These are phyloP conservation scores for Molossus molossus DNA, from an alignment of 2,797 vertebrate species.

Conservation along the genomic window DNA sequence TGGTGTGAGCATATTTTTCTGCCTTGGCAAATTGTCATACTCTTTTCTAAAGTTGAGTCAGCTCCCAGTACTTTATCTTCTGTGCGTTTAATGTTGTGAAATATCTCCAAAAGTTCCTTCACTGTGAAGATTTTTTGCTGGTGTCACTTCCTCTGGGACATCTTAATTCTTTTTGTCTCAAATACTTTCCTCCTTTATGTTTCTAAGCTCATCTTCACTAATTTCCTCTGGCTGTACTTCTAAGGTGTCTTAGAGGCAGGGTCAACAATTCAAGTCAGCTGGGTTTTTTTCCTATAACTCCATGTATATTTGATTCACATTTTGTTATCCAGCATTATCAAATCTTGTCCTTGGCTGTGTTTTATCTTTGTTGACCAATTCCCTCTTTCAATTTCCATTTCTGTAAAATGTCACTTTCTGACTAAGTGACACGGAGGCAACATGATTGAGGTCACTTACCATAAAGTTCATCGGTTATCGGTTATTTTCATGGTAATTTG, in stretches of 20 bases:
- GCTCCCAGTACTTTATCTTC: conserved; percentile 20
- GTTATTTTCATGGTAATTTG: not conserved
- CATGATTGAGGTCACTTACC: not conserved
- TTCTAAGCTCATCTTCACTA: not conserved
- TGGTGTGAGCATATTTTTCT: not conserved
- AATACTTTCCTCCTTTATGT: not conserved
- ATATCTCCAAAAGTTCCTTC: conserved; percentile 49
- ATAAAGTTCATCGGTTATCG: not conserved
- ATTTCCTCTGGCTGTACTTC: not conserved
- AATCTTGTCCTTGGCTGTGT: not conserved
- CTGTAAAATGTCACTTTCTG: conserved; percentile 11
- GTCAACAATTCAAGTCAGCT: not conserved
- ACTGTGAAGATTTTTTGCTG: not conserved
- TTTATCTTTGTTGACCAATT: not conserved
- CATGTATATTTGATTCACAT: not conserved
- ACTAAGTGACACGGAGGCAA: not conserved
- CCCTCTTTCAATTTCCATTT: not conserved
- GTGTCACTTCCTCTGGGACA: not conserved
- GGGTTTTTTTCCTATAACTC: not conserved
- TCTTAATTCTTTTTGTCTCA: conserved; percentile 32
- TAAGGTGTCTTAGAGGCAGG: not conserved
- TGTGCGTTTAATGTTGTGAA: conserved; percentile 51
- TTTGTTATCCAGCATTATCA: not conserved
- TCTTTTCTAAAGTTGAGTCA: conserved; percentile 43
- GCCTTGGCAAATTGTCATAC: not conserved